phyloP scores from a whole-genome alignment of 2,113 vertebrate species.

The human (Homo sapiens) region GRCh38 chr1:90238501-90239000 shows the following conservation, averaged over 20 bases:
- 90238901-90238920: background rate
- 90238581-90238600: background rate
- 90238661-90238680: background rate
- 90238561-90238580: conserved; percentile 25
- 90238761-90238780: background rate
- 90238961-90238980: conserved; percentile 22
- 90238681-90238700: background rate
- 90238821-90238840: background rate
- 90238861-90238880: background rate
- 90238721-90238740: background rate
- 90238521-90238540: conserved; percentile 16
- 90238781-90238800: background rate
- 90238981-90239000: background rate
- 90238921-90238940: background rate
- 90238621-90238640: background rate
- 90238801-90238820: background rate
- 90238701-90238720: background rate
- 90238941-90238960: background rate
- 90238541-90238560: background rate
- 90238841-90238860: background rate
- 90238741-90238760: background rate
- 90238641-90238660: background rate
- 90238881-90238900: background rate
- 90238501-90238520: background rate
- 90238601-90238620: background rate